Evolutionary conservation across 2,113 vertebrate genomes (phyloP), one percentile per base, ranked within the genome.

Genomic region (Brachypodius melanocephalos): DNA sequence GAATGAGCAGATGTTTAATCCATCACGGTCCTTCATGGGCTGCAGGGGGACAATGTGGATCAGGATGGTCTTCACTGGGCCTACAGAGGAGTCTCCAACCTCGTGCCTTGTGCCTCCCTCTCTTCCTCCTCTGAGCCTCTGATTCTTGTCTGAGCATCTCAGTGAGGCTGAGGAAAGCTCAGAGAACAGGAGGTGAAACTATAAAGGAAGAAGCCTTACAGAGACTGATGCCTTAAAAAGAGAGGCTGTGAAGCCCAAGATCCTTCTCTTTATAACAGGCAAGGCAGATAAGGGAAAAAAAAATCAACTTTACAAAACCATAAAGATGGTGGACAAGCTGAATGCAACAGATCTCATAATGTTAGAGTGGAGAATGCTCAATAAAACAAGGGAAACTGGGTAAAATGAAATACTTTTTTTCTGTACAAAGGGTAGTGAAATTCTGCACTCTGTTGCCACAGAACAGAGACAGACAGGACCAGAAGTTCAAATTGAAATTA

Each of bases 401-500:
- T 24, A 52, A 83, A 88, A 66, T 4, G 65, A 66, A 45, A 18
- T 36, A n/a, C 4, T 11, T 78, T 77, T 71, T 81, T 26, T 25
- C n/a, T n/a, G 46, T 52, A 48, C 5, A 78, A 36, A 29, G 2
- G 3, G 9, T 28, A 48, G 52, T 34, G 62, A 88, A 94, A 75
- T 67, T 85, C 40, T 77, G 31, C 8, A 73, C 13, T 58, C 74
- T 49, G 26, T 58, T 81, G 52, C 52, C 43, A 51, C 8, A 42
- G n/a, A 75, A 54, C 19, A 68, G 25, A 77, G 36, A 12, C 28
- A 91, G 85, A 89, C 36, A 93, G 57, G 61, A 85, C 36, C 66
- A 82, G 79, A 80, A 94, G 69, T 91, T 91, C 85, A 85, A 68
- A 78, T 5, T 68, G 8, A 94, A 94, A 93, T 95, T 85, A 91